Percentiles rank a stretch among this genome's conserved stretches.
These are phyloP conservation scores for Halichoeres trimaculatus DNA, from an alignment of 2,113 vertebrate species.

Conservation along the genomic window DNA sequence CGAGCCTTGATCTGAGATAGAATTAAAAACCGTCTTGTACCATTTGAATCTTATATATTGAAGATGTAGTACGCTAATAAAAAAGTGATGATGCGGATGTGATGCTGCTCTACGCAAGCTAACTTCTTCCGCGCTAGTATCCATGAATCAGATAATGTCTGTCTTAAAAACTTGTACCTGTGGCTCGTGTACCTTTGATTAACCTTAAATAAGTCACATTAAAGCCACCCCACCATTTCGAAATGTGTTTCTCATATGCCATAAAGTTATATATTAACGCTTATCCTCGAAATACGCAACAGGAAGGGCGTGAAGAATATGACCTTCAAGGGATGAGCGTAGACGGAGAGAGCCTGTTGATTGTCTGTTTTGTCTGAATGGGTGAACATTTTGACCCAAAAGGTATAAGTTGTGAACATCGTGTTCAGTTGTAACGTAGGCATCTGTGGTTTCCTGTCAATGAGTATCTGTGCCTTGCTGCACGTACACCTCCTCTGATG, in stretches of 20 bases:
- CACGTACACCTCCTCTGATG: constrained; percentile 68
- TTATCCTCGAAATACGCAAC: constrained; percentile 43
- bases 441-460: constrained; percentile 15
- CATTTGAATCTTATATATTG: not conserved
- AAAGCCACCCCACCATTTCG: not conserved
- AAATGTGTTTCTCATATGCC: not conserved
- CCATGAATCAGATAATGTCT: too few relatives aligned
- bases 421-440: too few relatives aligned
- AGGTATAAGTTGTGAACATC: not conserved
- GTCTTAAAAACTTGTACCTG: not conserved
- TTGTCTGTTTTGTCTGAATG: not conserved
- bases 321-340: constrained; percentile 71
- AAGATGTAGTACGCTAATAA: not conserved
- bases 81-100: constrained; percentile 11
- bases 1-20: rapidly evolving
- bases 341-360: constrained; percentile 17
- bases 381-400: rapidly evolving
- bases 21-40: not conserved
- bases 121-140: constrained; percentile 30
- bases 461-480: constrained; percentile 49
- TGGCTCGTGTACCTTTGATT: not conserved
- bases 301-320: constrained; percentile 54
- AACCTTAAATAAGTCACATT: not conserved
- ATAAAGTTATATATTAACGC: not conserved
- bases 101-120: constrained; percentile 46